Conservation (phyloP, 2,888 invertebrate genomes). For the Nomada ferruginata region DNA sequence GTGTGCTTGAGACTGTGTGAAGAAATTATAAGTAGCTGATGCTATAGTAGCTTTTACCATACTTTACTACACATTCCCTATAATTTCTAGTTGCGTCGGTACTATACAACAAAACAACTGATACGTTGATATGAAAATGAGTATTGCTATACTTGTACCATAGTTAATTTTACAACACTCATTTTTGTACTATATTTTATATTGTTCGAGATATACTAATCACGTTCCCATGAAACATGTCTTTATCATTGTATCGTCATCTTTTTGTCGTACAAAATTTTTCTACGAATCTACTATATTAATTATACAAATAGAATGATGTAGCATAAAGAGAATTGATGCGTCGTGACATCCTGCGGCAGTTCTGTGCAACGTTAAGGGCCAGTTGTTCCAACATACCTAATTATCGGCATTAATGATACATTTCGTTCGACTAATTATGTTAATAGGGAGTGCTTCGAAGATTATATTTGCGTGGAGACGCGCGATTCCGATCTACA, state of each 20-base stretch:
- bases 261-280: too few species aligned
- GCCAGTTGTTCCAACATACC: conserved; percentile 44
- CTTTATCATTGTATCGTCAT: neutral
- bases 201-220: neutral
- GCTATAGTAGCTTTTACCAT: too few species aligned
- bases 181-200: neutral
- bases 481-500: conserved; percentile 12
- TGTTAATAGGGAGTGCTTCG: conserved; percentile 33
- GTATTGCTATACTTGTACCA: neutral
- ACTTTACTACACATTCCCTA: too few species aligned
- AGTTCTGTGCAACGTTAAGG: neutral
- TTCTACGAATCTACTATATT: neutral
- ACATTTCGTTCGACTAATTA: conserved; percentile 29
- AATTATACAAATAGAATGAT: neutral
- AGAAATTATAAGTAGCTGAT: too few species aligned
- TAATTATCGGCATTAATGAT: conserved; percentile 55
- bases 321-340: neutral
- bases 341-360: neutral
- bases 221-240: neutral
- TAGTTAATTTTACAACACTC: neutral
- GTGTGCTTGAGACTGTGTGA: too few species aligned
- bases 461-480: conserved; percentile 21
- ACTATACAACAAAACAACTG: too few species aligned
- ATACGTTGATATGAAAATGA: too few species aligned
- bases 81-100: too few species aligned